Evolutionary conservation across 2,888 invertebrate species (phyloP), one percentile per base, ranked within the genome.

Genomic region (Xanthorhoe spadicearia): DNA sequence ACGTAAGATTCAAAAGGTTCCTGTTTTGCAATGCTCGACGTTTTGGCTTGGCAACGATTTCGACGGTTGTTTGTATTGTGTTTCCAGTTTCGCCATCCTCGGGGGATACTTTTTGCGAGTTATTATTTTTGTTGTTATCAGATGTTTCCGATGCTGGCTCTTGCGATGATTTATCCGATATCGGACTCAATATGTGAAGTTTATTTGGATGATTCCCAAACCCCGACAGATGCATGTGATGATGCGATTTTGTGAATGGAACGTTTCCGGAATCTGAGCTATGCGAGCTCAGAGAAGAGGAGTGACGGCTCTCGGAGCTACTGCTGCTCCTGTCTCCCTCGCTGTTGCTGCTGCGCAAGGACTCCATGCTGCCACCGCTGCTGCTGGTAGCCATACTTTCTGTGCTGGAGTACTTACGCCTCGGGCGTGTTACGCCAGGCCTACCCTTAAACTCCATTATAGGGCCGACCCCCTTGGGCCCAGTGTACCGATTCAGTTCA

Each of bases 301-400:
- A 97, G 83, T 96, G 96, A 57, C 96, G 94, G 84, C 97, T 97
- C 82, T 97, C 97, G 58, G 96, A 97, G 87, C 97, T 97, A 81
- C 96, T 96, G 64, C 96, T 97, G 82, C 97, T 97, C 76, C 97
- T 94, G 81, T 97, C 97, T 35, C 97, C 97, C 86, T 97, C 97
- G 84, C 97, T 97, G 64, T 97, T 97, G 84, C 97, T 97, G 87
- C 97, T 97, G 71, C 97, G 94, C 70, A 97, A 90, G 62, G 97
- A 97, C 83, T 97, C 97, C 96, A 97, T 96, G 85, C 97, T 97
- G 51, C 97, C 97, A 58, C 96, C 97, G 82, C 97, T 97, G 88
- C 97, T 97, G 81, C 97, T 97, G 7, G 97, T 97, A 38, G 97
- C 97, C 95, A 97, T 97, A 85, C 97, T 97, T 87, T 97, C 97